phyloP scores from a whole-genome alignment of 2,888 invertebrate genomes.

The Drosophila recens region DNA sequence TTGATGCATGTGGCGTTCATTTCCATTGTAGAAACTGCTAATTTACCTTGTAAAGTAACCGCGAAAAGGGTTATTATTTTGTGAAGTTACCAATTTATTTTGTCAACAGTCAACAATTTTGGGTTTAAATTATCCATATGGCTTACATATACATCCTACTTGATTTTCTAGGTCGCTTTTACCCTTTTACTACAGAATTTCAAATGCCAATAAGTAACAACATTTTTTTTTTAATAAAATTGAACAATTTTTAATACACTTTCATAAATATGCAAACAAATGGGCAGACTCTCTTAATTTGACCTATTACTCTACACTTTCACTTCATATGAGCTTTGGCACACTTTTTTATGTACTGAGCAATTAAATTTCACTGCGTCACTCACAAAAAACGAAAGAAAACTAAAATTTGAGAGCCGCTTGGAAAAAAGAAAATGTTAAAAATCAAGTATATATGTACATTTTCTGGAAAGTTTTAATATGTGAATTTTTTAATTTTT shows the following conservation, averaged over 20 bases:
- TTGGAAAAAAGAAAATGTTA: background rate
- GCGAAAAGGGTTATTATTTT: conserved; percentile 19
- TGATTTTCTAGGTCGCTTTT: background rate
- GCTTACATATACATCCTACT: no score
- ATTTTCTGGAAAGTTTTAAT: no score
- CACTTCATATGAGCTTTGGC: conserved; percentile 9
- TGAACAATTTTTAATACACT: background rate
- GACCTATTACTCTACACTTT: conserved; percentile 1
- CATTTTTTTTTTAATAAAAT: background rate
- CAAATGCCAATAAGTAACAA: background rate
- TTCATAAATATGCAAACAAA: background rate
- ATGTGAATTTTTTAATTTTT: no score
- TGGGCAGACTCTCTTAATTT: background rate
- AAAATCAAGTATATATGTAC: background rate
- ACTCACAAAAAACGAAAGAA: background rate
- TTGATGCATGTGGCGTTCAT: conserved; percentile 66
- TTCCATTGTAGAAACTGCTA: conserved; percentile 50
- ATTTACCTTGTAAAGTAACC: conserved; percentile 65
- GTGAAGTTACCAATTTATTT: background rate
- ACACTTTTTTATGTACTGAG: background rate
- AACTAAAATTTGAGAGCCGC: background rate
- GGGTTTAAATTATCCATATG: background rate
- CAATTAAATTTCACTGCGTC: conserved; percentile 9
- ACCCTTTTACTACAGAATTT: background rate
- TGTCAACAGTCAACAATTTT: no score